Evolutionary conservation across 1,140 invertebrate species (phyloP).

Genomic region (Zaprionus ornatus): DNA sequence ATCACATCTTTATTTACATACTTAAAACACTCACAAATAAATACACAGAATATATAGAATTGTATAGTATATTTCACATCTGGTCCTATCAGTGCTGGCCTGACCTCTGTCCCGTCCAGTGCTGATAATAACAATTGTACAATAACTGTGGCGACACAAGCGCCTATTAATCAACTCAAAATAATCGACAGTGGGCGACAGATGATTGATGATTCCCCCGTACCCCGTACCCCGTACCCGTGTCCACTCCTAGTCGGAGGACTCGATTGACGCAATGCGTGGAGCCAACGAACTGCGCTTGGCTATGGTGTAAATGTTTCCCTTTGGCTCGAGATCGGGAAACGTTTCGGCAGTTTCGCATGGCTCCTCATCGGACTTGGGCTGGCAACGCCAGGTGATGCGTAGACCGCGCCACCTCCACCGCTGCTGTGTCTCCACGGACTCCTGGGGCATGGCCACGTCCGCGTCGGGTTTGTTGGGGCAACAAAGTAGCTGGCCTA

Average conservation of each 20-base stretch:
- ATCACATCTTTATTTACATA: background rate
- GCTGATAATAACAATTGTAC: background rate
- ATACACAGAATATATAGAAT: background rate
- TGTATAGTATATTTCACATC: background rate
- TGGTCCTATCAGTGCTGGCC: conserved; percentile 10
- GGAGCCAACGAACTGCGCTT: conserved; percentile 28
- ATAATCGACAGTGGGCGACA: conserved; percentile 30
- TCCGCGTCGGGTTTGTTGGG: conserved; percentile 1
- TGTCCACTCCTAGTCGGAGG: conserved; percentile 16
- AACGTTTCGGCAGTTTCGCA: background rate
- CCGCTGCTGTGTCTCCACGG: background rate
- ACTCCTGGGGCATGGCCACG: conserved; percentile 50
- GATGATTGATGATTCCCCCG: conserved; percentile 49
- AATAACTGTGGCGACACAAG: background rate
- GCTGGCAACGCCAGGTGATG: conserved; percentile 56
- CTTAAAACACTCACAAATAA: background rate
- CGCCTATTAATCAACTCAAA: conserved; percentile 56
- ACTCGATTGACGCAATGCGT: conserved; percentile 55
- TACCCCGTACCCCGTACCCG: too few species aligned
- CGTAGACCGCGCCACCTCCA: conserved; percentile 50
- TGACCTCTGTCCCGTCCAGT: conserved; percentile 3
- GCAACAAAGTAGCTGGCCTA: conserved; percentile 32
- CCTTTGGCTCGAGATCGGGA: background rate
- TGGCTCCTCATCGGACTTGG: background rate
- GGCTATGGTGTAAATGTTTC: conserved; percentile 44